Evolutionary conservation across 2,888 invertebrate genomes (phyloP), one percentile per base, ranked within the genome.

Genomic region (Thysanoteuthis rhombus): DNA sequence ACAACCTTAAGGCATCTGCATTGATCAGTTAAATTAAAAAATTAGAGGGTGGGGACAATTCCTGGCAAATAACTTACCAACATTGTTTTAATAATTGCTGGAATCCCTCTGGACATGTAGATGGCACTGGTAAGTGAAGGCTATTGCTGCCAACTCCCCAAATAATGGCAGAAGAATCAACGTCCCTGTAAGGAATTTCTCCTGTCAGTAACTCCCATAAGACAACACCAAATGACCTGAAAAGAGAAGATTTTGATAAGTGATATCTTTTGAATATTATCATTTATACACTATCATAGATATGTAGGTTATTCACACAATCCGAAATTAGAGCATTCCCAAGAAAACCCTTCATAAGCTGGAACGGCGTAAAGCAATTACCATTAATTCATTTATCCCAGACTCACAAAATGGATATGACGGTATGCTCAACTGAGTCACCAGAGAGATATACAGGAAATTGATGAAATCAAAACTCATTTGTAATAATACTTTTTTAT

Each of bases 61-160:
- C 22, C 32, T n/a, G 32, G n/a, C 8, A 16, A 52, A 25, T n/a
- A 19, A 94, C 97, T 95, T 94, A 97, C 98, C 99, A 99, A 97
- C 99, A 99, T 97, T 99, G 98, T 96, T 98, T 98, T 94, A 99
- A 98, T 42, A 99, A 97, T 25, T 99, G 97, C 96, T 98, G 98
- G 96, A 99, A 96, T 10, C 97, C 97, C 90, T 97, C 98, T 0
- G 99, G 99, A 96, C 98, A 99, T 19, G 98, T 98, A 36, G 98
- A 97, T 0, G 99, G 99, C 93, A 99, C 98, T 0, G 99, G 99
- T 93, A 99, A 98, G 94, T 98, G 98, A 2, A 99, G 98, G 90
- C 98, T 98, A 97, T 99, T 98, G 94, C 98, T 99, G 2, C 99
- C 99, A 1, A 99, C 99, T 10, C 99, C 99, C 98, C 99, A 99